Conservation (phyloP, 2,888 invertebrate species). For the Ichneumoninae sp. region DNA sequence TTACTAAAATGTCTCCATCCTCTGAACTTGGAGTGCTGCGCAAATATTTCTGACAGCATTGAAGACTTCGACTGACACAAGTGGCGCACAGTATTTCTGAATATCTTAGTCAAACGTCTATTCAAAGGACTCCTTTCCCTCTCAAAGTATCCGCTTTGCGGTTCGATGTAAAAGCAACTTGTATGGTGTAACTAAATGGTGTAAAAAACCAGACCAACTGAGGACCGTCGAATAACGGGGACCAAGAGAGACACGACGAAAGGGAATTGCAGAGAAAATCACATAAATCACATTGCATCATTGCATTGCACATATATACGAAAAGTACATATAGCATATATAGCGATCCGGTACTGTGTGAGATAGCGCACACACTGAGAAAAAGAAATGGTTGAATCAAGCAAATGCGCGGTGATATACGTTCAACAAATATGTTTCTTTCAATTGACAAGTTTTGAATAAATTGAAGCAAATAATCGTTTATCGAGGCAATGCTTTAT, state of each 20-base stretch:
- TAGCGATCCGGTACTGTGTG: background rate
- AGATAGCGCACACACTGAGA: background rate
- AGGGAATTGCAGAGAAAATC: background rate
- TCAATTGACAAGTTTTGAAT: no score
- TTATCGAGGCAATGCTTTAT: no score
- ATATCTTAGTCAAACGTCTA: background rate
- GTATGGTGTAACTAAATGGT: no score
- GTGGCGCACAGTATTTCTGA: background rate
- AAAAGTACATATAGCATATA: background rate
- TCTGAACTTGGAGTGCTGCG: background rate
- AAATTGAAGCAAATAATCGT: no score
- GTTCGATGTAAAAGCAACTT: no score
- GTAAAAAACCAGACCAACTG: background rate
- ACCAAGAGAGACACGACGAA: background rate
- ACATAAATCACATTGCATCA: slow-evolving; percentile 37
- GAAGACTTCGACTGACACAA: background rate
- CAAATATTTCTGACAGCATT: background rate
- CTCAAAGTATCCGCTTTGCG: no score
- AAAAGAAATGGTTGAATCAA: no score
- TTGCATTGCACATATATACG: background rate
- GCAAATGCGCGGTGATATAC: no score
- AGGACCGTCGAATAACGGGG: background rate
- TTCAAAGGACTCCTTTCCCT: no score
- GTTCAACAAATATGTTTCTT: no score
- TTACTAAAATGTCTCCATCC: background rate